Percentiles rank a stretch among this genome's conserved stretches.
phyloP scores from a whole-genome alignment of 2,113 vertebrate species.

The Corythoichthys haematopterus region DNA sequence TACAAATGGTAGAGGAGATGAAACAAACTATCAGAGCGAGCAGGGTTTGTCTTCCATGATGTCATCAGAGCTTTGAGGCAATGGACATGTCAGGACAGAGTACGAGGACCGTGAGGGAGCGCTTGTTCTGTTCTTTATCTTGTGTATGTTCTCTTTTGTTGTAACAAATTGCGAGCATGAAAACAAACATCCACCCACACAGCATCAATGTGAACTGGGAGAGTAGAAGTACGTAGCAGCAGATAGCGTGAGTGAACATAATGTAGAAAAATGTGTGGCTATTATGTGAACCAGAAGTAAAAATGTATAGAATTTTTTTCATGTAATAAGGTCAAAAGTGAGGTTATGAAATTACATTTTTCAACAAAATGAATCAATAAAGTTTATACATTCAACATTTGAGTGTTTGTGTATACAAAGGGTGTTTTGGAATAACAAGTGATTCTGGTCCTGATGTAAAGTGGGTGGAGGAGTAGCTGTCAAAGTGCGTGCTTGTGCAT shows the following conservation, averaged over 20 bases:
- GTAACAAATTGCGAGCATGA: constrained; percentile 43
- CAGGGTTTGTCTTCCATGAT: constrained; percentile 45
- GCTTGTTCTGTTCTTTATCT: constrained; percentile 26
- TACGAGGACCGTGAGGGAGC: constrained; percentile 14
- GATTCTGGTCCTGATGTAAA: not conserved
- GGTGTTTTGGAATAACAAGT: constrained; percentile 17
- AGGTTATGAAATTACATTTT: constrained; percentile 19
- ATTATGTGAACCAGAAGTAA: no score
- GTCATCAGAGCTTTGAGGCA: constrained; percentile 45
- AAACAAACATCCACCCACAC: constrained; percentile 42
- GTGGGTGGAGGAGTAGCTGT: constrained; percentile 1
- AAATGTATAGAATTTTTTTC: not conserved
- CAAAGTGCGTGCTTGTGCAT: constrained; percentile 6
- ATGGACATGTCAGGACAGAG: constrained; percentile 28
- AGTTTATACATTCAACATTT: constrained; percentile 18
- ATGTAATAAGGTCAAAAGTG: constrained; percentile 14
- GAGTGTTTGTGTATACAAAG: constrained; percentile 2
- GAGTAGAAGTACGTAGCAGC: constrained; percentile 4
- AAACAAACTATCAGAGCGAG: constrained; percentile 30
- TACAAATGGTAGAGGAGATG: constrained; percentile 16
- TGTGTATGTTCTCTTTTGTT: constrained; percentile 20
- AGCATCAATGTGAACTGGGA: constrained; percentile 30
- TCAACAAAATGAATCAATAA: constrained; percentile 23
- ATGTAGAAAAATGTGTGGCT: no score
- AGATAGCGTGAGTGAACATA: no score